Percentiles rank a stretch among this genome's conserved stretches.
Evolutionary conservation across 2,888 invertebrate genomes (phyloP).

Genomic region (Herminia tarsipennalis): DNA sequence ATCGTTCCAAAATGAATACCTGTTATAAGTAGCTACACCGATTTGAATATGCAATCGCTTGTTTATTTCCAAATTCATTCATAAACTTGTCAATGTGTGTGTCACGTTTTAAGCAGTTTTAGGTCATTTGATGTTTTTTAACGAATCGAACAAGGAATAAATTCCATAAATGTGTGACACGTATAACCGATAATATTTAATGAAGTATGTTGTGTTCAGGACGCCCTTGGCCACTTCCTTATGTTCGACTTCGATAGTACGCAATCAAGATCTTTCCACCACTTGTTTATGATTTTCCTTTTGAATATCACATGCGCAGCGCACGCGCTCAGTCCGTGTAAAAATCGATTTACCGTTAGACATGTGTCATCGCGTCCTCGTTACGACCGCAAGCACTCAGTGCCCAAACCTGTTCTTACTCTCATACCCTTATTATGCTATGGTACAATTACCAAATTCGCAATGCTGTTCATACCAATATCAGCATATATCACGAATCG

Average conservation of each 20-base stretch:
- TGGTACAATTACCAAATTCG: slow-evolving; percentile 63
- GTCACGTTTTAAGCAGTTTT: slow-evolving; percentile 22
- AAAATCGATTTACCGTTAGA: slow-evolving; percentile 82
- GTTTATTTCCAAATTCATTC: slow-evolving; percentile 50
- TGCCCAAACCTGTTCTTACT: slow-evolving; percentile 74
- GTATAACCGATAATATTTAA: slow-evolving; percentile 12
- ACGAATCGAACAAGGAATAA: slow-evolving; percentile 7
- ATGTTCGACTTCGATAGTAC: slow-evolving; percentile 32
- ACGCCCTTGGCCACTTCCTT: slow-evolving; percentile 41
- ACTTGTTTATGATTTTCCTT: slow-evolving; percentile 58
- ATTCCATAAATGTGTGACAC: slow-evolving; percentile 18
- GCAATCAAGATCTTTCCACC: slow-evolving; percentile 32
- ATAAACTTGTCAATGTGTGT: slow-evolving; percentile 42
- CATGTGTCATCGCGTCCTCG: slow-evolving; percentile 82
- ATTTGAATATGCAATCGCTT: slow-evolving; percentile 48
- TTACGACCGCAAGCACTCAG: slow-evolving; percentile 59
- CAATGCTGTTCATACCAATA: slow-evolving; percentile 40
- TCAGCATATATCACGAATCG: slow-evolving; percentile 5
- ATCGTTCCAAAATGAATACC: slow-evolving; percentile 45
- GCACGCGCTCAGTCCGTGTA: slow-evolving; percentile 56
- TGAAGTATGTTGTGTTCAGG: slow-evolving; percentile 17
- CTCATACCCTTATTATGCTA: slow-evolving; percentile 66
- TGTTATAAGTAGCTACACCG: slow-evolving; percentile 39
- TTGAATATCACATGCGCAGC: slow-evolving; percentile 57
- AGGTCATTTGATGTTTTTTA: slow-evolving; percentile 11